A percentile compares a stretch with the other conserved stretches of the same genome.
These are phyloP conservation scores for Ganaspis sp. DNA, from an alignment of 1,140 invertebrate genomes.

Conservation along the genomic window DNA sequence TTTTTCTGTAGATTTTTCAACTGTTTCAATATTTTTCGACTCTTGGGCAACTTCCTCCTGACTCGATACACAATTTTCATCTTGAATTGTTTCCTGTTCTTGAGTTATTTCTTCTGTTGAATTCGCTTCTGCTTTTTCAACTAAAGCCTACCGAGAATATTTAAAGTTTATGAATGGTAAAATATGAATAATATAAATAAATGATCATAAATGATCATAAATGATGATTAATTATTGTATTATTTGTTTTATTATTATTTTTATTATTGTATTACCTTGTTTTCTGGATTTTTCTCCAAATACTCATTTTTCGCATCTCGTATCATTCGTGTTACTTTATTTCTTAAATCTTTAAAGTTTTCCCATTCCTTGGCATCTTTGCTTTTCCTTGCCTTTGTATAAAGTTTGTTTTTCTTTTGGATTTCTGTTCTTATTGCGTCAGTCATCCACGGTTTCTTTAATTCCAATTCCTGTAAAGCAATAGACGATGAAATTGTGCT, in stretches of 20 bases:
- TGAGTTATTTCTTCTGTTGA: neutral
- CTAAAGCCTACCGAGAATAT: neutral
- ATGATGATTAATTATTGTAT: too few relatives aligned
- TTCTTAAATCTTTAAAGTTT: constrained; percentile 76
- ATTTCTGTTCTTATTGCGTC: constrained; percentile 78
- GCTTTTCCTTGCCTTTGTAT: constrained; percentile 76
- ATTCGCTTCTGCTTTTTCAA: neutral
- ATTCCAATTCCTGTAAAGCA: constrained; percentile 68
- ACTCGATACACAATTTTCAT: neutral
- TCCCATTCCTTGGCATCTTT: constrained; percentile 76
- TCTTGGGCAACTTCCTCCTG: neutral
- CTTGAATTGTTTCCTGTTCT: neutral
- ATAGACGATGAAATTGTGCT: constrained; percentile 45
- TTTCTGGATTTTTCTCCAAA: constrained; percentile 75
- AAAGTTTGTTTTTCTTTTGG: constrained; percentile 77
- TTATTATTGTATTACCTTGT: too few relatives aligned
- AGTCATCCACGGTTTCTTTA: constrained; percentile 78
- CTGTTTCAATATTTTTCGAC: neutral
- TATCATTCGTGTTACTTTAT: constrained; percentile 77
- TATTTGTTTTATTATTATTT: neutral
- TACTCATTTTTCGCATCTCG: constrained; percentile 77
- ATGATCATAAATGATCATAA: too few relatives aligned
- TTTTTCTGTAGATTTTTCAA: neutral
- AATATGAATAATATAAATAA: too few relatives aligned
- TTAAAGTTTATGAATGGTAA: too few relatives aligned